Evolutionary conservation across 2,113 vertebrate genomes (phyloP), one percentile per base, ranked within the genome.

Genomic region (Rhynchomys soricoides): DNA sequence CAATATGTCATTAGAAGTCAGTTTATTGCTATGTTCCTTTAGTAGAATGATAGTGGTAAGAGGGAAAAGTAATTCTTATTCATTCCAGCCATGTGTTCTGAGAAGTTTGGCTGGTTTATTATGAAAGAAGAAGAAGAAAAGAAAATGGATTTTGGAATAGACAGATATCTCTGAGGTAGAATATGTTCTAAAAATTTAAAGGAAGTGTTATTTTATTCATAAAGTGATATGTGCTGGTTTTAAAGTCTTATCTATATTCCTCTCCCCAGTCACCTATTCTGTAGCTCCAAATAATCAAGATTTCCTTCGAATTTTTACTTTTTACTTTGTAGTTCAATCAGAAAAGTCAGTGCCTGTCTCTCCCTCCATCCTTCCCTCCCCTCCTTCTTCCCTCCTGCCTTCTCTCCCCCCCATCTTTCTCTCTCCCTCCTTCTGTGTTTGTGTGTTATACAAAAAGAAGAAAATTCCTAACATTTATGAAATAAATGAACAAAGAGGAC

Each of bases 101-200:
- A 43, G 89, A 86, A 75, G 78, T 34, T 64, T 92, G 40, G 45
- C 17, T 62, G 7, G 26, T 88, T 37, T 91, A 37, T 87, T 82
- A 89, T 90, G 50, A 43, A 59, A 91, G n/a, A n/a, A 64, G 64
- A 37, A 48, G 57, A 66, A 66, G n/a, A 45, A 70, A 87, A 71
- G 7, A 88, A 89, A 91, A 82, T 59, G 7, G 45, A 57, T 66
- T 91, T 96, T 86, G 16, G 29, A 75, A 40, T 75, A 59, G 21
- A 66, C 19, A 94, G 48, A 13, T 40, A 82, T 59, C 37, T 75
- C 68, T 89, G n/a, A 12, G 37, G 21, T 73, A 89, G 34, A 77
- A 77, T 81, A 66, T 64, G 37, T 83, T 86, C 82, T 50, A 48
- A 89, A 89, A 79, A 55, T 70, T 77, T 73, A 90, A 95, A 86